These are phyloP conservation scores for Chiloscyllium plagiosum DNA, from an alignment of 2,113 vertebrate genomes.

Conservation along the genomic window DNA sequence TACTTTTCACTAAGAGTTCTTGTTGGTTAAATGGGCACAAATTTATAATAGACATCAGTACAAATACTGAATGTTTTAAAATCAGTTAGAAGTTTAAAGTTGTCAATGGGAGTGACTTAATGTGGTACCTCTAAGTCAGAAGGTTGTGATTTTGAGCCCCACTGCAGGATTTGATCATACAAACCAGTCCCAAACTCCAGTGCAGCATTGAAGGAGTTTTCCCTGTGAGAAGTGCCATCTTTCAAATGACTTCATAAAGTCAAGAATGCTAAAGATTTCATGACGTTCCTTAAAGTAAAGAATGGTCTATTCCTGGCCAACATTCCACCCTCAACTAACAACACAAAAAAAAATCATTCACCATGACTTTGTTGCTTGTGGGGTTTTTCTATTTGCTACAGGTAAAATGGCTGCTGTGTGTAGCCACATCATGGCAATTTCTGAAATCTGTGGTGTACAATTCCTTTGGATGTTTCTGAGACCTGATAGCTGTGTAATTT, in stretches of 20 bases:
- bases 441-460: background rate
- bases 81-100: background rate
- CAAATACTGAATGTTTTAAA: background rate
- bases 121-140: background rate
- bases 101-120: background rate
- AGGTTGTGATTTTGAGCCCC: background rate
- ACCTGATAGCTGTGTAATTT: background rate
- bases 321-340: background rate
- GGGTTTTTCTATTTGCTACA: background rate
- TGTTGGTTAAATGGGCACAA: background rate
- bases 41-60: background rate
- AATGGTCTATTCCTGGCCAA: background rate
- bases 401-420: background rate
- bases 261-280: background rate
- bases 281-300: background rate
- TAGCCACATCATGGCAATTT: background rate
- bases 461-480: background rate
- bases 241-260: background rate
- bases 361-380: background rate
- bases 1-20: background rate
- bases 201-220: background rate
- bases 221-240: background rate
- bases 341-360: background rate
- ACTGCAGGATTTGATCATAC: background rate
- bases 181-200: background rate